Conservation (phyloP, 2,113 vertebrate genomes). For the Gallinago paraguaiae region DNA sequence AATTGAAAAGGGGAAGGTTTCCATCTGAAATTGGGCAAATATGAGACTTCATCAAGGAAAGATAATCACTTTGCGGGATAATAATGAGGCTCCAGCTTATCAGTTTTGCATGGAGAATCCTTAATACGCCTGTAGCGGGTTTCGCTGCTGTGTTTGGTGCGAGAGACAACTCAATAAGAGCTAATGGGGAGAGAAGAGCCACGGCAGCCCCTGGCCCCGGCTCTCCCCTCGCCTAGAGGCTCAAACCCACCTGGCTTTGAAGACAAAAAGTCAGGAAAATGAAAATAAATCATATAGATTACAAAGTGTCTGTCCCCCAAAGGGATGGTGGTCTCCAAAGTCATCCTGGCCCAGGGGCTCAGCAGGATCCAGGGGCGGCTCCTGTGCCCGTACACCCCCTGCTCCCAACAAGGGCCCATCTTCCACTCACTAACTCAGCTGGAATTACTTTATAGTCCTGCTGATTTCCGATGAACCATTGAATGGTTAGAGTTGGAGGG, state of each 20-base stretch:
- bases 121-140: conserved; percentile 41
- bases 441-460: background rate
- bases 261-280: background rate
- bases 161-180: conserved; percentile 61
- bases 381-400: fast-evolving
- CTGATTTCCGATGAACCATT: background rate
- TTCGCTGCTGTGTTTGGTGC: background rate
- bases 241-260: background rate
- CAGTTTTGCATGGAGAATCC: conserved; percentile 66
- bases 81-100: conserved; percentile 70
- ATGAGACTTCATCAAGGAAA: conserved; percentile 70
- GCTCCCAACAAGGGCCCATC: background rate
- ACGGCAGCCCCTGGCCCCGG: fast-evolving
- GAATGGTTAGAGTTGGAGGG: too few species aligned
- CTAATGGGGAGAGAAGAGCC: conserved; percentile 8
- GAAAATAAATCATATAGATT: background rate
- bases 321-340: background rate
- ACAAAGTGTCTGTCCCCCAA: background rate
- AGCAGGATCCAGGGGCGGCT: background rate
- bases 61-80: conserved; percentile 69
- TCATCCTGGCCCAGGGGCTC: background rate
- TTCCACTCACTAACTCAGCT: background rate
- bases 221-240: background rate
- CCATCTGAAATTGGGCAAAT: conserved; percentile 70
- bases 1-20: conserved; percentile 69